These are phyloP conservation scores for Ophraella communa DNA, from an alignment of 2,888 invertebrate species.

Conservation along the genomic window DNA sequence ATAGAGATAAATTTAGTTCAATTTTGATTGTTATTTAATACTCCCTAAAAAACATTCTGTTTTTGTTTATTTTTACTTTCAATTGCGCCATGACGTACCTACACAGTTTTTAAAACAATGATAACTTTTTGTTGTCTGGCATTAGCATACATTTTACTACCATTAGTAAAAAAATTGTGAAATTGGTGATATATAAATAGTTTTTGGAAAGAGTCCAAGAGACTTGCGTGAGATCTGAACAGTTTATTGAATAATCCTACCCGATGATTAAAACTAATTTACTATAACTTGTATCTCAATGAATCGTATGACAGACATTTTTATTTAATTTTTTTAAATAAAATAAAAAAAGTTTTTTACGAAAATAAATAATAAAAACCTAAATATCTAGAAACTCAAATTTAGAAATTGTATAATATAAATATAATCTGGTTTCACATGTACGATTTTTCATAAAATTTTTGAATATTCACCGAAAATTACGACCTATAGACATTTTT, in stretches of 20 bases:
- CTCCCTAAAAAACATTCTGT: too few relatives aligned
- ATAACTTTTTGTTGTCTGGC: constrained; percentile 21
- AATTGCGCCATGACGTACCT: not conserved
- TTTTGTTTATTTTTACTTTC: not conserved
- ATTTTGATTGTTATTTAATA: too few relatives aligned
- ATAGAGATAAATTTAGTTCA: too few relatives aligned
- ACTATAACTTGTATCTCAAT: not conserved
- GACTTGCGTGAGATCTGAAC: constrained; percentile 3
- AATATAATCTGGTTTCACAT: too few relatives aligned
- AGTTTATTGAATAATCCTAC: constrained; percentile 15
- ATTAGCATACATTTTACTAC: constrained; percentile 23
- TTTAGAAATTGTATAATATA: too few relatives aligned
- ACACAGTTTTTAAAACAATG: not conserved
- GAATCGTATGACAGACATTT: not conserved
- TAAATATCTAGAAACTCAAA: too few relatives aligned
- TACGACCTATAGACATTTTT: too few relatives aligned
- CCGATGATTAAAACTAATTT: constrained; percentile 1
- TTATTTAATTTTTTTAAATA: too few relatives aligned
- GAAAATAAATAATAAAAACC: too few relatives aligned
- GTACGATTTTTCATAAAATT: too few relatives aligned
- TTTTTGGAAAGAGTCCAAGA: constrained; percentile 30
- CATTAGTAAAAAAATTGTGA: constrained; percentile 33
- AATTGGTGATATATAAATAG: constrained; percentile 33
- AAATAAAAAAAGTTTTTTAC: too few relatives aligned
- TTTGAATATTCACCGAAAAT: too few relatives aligned